phyloP scores from a whole-genome alignment of 2,113 vertebrate species.

The Gnathonemus longibarbis region DNA sequence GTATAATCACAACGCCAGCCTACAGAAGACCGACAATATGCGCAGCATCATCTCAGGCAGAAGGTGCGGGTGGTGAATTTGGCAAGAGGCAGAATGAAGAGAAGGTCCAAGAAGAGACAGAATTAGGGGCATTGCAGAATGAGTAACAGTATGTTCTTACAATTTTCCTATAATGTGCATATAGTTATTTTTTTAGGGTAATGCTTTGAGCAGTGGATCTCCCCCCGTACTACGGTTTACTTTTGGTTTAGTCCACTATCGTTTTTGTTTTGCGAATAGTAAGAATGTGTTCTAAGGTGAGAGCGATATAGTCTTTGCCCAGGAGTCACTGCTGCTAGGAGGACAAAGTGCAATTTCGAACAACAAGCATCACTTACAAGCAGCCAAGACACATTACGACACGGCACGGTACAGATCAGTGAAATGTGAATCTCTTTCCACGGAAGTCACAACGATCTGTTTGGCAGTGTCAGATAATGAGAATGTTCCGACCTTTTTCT shows the following conservation, averaged over 20 bases:
- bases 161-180: not conserved
- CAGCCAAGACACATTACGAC: not conserved
- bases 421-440: not conserved
- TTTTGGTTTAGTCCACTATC: not conserved
- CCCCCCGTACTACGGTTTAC: not conserved
- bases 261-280: not conserved
- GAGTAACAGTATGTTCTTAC: not conserved
- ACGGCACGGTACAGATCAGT: not conserved
- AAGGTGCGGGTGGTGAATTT: not conserved
- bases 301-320: not conserved
- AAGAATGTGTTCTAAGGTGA: not conserved
- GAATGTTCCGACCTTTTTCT: conserved; percentile 57
- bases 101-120: not conserved
- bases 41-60: not conserved
- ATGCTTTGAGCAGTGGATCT: not conserved
- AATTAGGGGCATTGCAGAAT: not conserved
- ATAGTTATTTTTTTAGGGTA: not conserved
- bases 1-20: not conserved
- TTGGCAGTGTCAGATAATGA: not conserved
- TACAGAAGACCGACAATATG: not conserved
- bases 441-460: not conserved
- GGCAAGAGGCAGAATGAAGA: not conserved
- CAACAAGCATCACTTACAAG: not conserved
- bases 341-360: not conserved
- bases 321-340: not conserved